Evolutionary conservation across 2,113 vertebrate species (phyloP), one percentile per base, ranked within the genome.

Genomic region (Zosterops borbonicus): DNA sequence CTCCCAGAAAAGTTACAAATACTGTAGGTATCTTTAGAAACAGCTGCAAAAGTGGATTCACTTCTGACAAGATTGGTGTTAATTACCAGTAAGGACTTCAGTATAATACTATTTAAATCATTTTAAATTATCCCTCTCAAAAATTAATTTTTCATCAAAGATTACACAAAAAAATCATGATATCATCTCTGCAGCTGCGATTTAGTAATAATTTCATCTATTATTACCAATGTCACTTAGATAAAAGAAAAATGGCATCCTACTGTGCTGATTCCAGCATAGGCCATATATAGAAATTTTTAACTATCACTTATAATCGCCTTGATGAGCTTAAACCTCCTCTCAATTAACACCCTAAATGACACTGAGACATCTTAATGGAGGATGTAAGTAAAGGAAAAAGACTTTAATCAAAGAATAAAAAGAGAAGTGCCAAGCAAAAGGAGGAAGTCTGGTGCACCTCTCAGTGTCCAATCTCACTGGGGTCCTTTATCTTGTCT

Each of bases 281-380:
- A 98, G 98, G 98, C 98, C 98, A 98, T 98, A 98, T 98, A 98
- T 98, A 99, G 98, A 98, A 98, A 98, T 99, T 99, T 99, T 98
- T 98, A 99, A 98, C 98, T 98, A 99, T 99, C 98, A 98, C 98
- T 99, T 99, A 99, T 99, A 99, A 99, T 99, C 98, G 98, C 98
- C 98, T 98, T 99, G 98, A 99, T 99, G 99, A 99, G 99, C 98
- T 98, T 98, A 97, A 98, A 98, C 98, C 98, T 98, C 98, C 98
- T 98, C 99, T 99, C 98, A 99, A 99, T 99, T 99, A 99, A 98
- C 98, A 98, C 98, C 98, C 98, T 98, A 99, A 98, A 98, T 98
- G 98, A 98, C 98, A 98, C 98, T 90, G 97, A 98, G 98, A 98
- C 98, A 97, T 98, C 97, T 99, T 99, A 99, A 99, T 99, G 98